A percentile compares a stretch with the other conserved stretches of the same genome.
Evolutionary conservation across 2,113 vertebrate genomes (phyloP).

Genomic region (Platysternon megacephalum): DNA sequence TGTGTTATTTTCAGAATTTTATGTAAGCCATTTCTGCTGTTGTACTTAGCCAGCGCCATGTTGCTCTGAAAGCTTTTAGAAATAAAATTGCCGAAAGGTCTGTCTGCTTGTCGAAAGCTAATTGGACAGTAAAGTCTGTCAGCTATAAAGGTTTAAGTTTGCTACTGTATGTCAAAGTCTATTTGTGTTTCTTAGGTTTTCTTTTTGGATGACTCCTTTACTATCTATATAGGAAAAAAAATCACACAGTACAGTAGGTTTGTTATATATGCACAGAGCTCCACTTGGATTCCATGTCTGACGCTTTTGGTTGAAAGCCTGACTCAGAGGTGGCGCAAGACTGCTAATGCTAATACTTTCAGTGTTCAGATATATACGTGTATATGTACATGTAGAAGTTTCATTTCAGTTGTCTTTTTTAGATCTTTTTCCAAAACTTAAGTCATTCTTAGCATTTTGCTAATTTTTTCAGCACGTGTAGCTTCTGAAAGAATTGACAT

Average conservation of each 20-base stretch:
- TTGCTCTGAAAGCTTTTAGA: conserved; percentile 5
- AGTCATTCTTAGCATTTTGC: conserved; percentile 33
- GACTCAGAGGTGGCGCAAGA: conserved; percentile 49
- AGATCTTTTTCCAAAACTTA: conserved; percentile 3
- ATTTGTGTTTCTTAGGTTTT: conserved; percentile 1
- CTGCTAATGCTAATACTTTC: conserved; percentile 35
- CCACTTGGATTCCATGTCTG: conserved; percentile 1
- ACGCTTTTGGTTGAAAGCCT: conserved; percentile 56
- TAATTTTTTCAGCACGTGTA: conserved; percentile 24
- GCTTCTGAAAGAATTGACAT: conserved; percentile 54
- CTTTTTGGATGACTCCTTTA: not conserved
- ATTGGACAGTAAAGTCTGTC: not conserved
- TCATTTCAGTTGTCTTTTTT: conserved; percentile 30
- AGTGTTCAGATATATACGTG: not conserved
- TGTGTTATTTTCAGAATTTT: conserved; percentile 70
- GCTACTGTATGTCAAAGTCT: not conserved
- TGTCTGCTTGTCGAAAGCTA: conserved; percentile 35
- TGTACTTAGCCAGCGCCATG: not conserved
- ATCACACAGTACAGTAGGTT: not conserved
- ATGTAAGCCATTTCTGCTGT: not conserved
- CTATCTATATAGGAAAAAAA: not conserved
- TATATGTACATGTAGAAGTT: not conserved
- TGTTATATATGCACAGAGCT: not conserved
- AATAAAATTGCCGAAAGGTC: conserved; percentile 25
- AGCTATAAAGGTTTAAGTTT: not conserved